Base-by-base conservation (phyloP, 2,888 invertebrate genomes). In the Corbicula japonica region DNA sequence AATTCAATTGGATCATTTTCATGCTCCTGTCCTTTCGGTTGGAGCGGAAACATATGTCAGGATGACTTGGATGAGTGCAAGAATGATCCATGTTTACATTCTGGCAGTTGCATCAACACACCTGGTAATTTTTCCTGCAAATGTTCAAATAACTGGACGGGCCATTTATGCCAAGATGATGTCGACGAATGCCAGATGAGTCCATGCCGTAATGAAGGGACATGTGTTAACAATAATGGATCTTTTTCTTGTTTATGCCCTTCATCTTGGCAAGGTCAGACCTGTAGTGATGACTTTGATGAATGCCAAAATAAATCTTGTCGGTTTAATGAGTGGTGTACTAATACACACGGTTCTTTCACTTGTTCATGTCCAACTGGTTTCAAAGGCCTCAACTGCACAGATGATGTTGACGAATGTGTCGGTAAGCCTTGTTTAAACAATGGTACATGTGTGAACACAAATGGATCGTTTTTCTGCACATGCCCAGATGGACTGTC, bases 401-500 rank as follows among this genome's bases (percentile, higher is more conserved):
- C 35, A 21, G 18, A 56, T 6, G 56, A 56, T 56, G 10, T 56
- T 4, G 56, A 56, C 18, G 56, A 56, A 34, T 56, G 56, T 56
- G 30, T 32, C 4, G 12, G 35, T 35, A 32, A 34, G n/a, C 56
- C 56, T 32, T 56, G 56, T 34, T 32, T 32, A 28, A 28, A 32
- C 15, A 32, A 32, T 15, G 12, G 21, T 10, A 18, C 21, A 28
- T 56, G 56, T 32, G 34, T 34, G 56, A 56, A 56, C 18, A 56
- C 56, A 3, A 1, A 10, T 8, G 56, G 56, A 32, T 56, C 56
- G 10, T 56, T n/a, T 21, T 21, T 3, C 6, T 56, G 56, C 21
- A 23, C 34, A 1, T 56, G 56, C 21, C 0, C 10, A 10, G 6
- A 0, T 32, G 56, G 56, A 56, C 35, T 32, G 56, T 56, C 32